These are phyloP conservation scores for Hephaestus fuliginosus DNA, from an alignment of 2,797 vertebrate genomes.

Conservation along the genomic window DNA sequence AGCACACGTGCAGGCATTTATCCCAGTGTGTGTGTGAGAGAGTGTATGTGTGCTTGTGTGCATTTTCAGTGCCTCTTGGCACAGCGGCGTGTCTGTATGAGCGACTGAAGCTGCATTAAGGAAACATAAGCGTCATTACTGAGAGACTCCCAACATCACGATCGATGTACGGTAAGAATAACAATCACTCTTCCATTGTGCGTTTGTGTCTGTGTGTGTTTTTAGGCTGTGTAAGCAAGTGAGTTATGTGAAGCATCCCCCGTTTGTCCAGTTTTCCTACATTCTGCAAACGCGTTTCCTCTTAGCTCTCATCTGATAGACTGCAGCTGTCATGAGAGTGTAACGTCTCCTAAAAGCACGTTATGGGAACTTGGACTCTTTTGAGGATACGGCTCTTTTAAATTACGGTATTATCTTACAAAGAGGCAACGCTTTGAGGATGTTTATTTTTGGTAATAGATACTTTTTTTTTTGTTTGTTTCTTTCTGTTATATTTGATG, in stretches of 20 bases:
- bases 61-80: conserved; percentile 62
- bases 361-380: conserved; percentile 48
- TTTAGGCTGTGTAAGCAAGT: conserved; percentile 37
- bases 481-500: conserved; percentile 15
- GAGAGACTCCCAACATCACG: conserved; percentile 73
- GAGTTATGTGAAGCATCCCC: conserved; percentile 51
- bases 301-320: conserved; percentile 19
- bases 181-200: conserved; percentile 17
- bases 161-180: conserved; percentile 89
- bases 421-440: conserved; percentile 47
- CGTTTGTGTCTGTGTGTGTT: conserved; percentile 14
- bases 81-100: conserved; percentile 66
- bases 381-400: conserved; percentile 40
- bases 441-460: conserved; percentile 74
- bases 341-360: conserved; percentile 17
- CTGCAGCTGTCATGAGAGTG: conserved; percentile 40
- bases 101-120: conserved; percentile 73
- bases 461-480: conserved; percentile 13
- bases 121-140: conserved; percentile 65
- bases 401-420: conserved; percentile 12
- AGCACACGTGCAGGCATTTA: conserved; percentile 79
- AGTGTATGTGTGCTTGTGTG: conserved; percentile 41
- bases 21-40: conserved; percentile 48
- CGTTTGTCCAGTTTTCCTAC: conserved; percentile 70
- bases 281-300: conserved; percentile 68